These are phyloP conservation scores for Dendrolimus kikuchii DNA, from an alignment of 1,140 invertebrate species.

Conservation along the genomic window DNA sequence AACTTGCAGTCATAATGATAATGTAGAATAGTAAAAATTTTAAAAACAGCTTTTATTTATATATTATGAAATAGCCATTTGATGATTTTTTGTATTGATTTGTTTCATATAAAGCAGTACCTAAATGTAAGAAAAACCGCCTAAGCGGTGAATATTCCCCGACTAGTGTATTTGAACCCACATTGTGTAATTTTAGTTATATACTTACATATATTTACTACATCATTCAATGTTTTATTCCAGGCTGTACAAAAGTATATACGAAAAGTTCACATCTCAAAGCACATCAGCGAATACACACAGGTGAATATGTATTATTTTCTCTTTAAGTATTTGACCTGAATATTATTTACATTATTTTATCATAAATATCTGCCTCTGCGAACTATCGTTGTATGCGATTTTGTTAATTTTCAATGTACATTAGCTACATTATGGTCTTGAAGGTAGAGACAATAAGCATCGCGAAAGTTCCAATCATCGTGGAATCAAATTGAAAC, in stretches of 20 bases:
- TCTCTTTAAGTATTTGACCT: too few species aligned
- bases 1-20: too few species aligned
- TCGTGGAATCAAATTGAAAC: too few species aligned
- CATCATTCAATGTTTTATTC: slow-evolving; percentile 40
- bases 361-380: slow-evolving; percentile 5
- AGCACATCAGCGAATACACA: slow-evolving; percentile 98
- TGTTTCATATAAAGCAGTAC: too few species aligned
- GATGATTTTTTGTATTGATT: too few species aligned
- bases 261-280: slow-evolving; percentile 99
- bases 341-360: slow-evolving; percentile 1
- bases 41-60: too few species aligned
- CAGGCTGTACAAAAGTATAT: slow-evolving; percentile 98
- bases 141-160: too few species aligned
- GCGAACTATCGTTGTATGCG: slow-evolving; percentile 5
- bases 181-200: not conserved
- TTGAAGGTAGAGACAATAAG: not conserved
- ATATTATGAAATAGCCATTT: too few species aligned
- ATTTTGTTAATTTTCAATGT: slow-evolving; percentile 8
- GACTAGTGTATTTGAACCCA: too few species aligned
- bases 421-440: not conserved
- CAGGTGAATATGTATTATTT: slow-evolving; percentile 79
- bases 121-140: too few species aligned
- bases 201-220: slow-evolving; percentile 5
- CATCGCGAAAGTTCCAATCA: too few species aligned
- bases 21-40: too few species aligned